Conservation (phyloP, 2,797 vertebrate species). For the Craterocephalus amniculus region DNA sequence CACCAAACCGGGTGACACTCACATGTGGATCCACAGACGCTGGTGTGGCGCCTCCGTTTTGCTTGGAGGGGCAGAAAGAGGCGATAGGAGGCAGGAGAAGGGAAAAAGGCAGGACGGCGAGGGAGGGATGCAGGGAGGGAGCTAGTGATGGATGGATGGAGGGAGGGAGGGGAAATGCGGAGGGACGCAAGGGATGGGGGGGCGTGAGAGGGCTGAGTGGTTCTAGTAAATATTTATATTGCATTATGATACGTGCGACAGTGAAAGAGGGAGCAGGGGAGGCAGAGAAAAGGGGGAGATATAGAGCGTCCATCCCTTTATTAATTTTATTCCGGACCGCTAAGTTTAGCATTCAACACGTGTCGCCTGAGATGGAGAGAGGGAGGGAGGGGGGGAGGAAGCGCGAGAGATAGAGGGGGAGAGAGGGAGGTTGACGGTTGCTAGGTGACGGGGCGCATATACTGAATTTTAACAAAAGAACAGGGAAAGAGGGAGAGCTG, state of each 20-base stretch:
- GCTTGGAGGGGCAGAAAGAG: constrained; percentile 83
- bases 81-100: constrained; percentile 72
- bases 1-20: constrained; percentile 73
- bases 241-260: constrained; percentile 82
- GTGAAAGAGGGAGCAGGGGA: constrained; percentile 56
- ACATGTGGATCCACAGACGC: constrained; percentile 77
- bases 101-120: constrained; percentile 59
- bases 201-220: constrained; percentile 80
- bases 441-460: constrained; percentile 89
- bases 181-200: constrained; percentile 47
- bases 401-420: constrained; percentile 67
- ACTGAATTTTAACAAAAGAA: constrained; percentile 92
- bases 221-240: constrained; percentile 90
- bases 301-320: constrained; percentile 80
- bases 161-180: constrained; percentile 38
- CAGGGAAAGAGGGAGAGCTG: constrained; percentile 80
- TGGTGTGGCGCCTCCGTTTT: constrained; percentile 77
- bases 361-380: constrained; percentile 86
- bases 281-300: constrained; percentile 53
- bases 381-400: constrained; percentile 54
- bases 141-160: constrained; percentile 43
- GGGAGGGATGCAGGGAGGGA: constrained; percentile 58
- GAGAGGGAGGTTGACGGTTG: constrained; percentile 87
- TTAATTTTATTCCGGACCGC: constrained; percentile 86
- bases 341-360: constrained; percentile 92